These are phyloP conservation scores for Anthoscopus minutus DNA, from an alignment of 2,113 vertebrate species.

Conservation along the genomic window DNA sequence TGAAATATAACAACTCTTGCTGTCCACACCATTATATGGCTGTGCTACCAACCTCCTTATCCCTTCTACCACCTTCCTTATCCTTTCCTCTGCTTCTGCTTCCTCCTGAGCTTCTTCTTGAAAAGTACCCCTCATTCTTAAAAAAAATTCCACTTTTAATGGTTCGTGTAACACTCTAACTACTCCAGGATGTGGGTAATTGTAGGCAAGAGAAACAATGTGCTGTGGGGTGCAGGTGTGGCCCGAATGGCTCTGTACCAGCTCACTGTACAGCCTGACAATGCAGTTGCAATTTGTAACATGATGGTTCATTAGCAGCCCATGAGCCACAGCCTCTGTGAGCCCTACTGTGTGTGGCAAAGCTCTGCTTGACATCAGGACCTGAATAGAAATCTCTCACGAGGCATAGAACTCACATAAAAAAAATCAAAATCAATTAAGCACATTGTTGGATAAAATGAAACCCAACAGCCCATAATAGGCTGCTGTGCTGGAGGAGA, in stretches of 20 bases:
- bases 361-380: not conserved
- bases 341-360: not conserved
- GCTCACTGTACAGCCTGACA: not conserved
- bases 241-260: not conserved
- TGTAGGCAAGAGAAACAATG: slow-evolving; percentile 6
- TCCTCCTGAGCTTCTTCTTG: not conserved
- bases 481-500: not conserved
- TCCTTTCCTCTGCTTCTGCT: not conserved
- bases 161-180: not conserved
- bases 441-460: not conserved
- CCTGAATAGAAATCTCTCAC: not conserved
- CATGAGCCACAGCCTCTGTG: not conserved
- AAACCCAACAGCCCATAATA: not conserved
- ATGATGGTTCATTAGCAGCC: not conserved
- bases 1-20: not conserved
- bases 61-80: not conserved
- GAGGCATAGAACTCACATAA: not conserved
- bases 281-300: not conserved
- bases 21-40: not conserved
- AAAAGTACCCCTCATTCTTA: not conserved
- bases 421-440: not conserved
- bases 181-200: not conserved
- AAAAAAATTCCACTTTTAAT: not conserved
- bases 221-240: not conserved
- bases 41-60: not conserved